Evolutionary conservation across 2,113 vertebrate genomes (phyloP), one percentile per base, ranked within the genome.

Genomic region (Arothron firmamentum): DNA sequence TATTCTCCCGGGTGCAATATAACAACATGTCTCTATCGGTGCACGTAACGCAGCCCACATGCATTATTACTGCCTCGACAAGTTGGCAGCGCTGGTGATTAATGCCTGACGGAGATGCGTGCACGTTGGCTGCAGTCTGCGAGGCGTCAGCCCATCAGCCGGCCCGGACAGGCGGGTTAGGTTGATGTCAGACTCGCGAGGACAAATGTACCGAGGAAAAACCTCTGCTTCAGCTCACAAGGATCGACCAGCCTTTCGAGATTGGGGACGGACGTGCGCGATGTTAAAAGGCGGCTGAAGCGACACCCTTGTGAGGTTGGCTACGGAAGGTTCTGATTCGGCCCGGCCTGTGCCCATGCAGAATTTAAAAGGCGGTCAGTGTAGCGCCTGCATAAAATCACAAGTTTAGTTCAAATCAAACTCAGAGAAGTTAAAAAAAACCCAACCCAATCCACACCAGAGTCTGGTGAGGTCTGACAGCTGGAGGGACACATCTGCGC

Each of bases 361-460:
- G 79, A 67, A 82, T 81, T 23, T 65, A 88, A 77, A 54, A 68
- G 21, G 42, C 62, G 67, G 74, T 73, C 69, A 77, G 67, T 41
- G 63, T 62, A 9, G 55, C 34, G 72, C 67, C 67, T 69, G 74
- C 73, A 85, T 75, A 81, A 67, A 81, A 58, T 70, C 66, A 59
- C 59, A 50, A 58, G 63, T 77, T 73, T 61, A 55, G 52, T 41
- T 53, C 59, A 28, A 23, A 23, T 23, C 21, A 23, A 23, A 28
- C 25, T 28, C 25, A 7, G 25, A 28, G 25, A 5, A 5, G 25
- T 28, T 1, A 28, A 28, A 28, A 28, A 7, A 28, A 28, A 28
- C 2, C 25, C 25, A 28, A 28, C 25, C 25, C 25, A 28, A 28
- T 5, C 25, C 18, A 64, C 7, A 43, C 56, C 18, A 18, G 61